Conservation (phyloP, 2,888 invertebrate species). For the Spicauda simplicius region DNA sequence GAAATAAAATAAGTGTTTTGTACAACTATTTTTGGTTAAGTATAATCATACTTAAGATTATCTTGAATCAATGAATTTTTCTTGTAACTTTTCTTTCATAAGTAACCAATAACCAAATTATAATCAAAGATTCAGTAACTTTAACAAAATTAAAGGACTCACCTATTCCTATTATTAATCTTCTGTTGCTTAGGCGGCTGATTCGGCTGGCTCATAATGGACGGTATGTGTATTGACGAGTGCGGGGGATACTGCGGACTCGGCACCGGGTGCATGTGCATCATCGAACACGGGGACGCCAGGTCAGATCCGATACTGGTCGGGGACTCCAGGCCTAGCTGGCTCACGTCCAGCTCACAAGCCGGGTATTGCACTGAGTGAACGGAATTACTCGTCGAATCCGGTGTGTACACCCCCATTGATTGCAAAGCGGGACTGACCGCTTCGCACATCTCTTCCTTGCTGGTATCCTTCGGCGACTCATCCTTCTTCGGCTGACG, state of each 20-base stretch:
- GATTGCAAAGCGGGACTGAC: constrained; percentile 88
- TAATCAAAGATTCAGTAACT: too few relatives aligned
- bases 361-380: constrained; percentile 91
- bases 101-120: too few relatives aligned
- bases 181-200: constrained; percentile 80
- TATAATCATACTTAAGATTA: too few relatives aligned
- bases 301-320: constrained; percentile 94
- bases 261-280: constrained; percentile 79
- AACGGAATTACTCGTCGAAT: constrained; percentile 92
- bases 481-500: constrained; percentile 76
- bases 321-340: constrained; percentile 94
- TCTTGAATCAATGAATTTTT: too few relatives aligned
- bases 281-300: constrained; percentile 92
- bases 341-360: constrained; percentile 93
- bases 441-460: constrained; percentile 76
- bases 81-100: too few relatives aligned
- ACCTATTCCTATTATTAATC: constrained; percentile 79
- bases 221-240: constrained; percentile 77
- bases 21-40: too few relatives aligned
- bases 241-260: constrained; percentile 87
- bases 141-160: constrained; percentile 36
- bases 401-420: constrained; percentile 94
- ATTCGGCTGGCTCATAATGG: constrained; percentile 80
- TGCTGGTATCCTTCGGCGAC: constrained; percentile 65
- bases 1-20: too few relatives aligned